phyloP scores from a whole-genome alignment of 2,888 invertebrate species.

The Agriopis marginaria region DNA sequence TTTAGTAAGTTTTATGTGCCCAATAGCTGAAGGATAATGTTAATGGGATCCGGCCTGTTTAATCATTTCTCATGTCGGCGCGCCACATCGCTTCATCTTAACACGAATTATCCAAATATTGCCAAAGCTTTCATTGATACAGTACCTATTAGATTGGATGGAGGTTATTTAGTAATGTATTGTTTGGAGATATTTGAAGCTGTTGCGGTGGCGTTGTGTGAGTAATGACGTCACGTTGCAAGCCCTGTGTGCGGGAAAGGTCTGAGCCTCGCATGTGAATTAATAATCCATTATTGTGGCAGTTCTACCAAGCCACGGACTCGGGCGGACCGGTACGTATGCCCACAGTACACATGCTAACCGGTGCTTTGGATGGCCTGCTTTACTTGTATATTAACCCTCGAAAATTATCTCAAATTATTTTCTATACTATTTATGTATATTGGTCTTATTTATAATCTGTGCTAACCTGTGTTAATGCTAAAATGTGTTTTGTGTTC shows the following conservation, averaged over 20 bases:
- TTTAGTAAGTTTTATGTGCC: neutral
- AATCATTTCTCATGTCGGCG: neutral
- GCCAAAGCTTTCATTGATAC: neutral
- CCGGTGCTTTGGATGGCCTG: constrained; percentile 27
- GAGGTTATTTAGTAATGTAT: neutral
- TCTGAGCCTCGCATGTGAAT: constrained; percentile 70
- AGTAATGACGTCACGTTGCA: constrained; percentile 40
- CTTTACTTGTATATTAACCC: constrained; percentile 23
- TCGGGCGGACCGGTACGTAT: constrained; percentile 80
- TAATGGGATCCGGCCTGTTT: constrained; percentile 2
- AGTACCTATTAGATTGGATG: neutral
- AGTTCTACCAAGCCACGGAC: constrained; percentile 86
- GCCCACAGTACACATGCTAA: constrained; percentile 53
- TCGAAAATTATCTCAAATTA: constrained; percentile 3
- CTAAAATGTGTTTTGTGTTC: no score
- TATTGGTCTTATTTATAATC: no score
- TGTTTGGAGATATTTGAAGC: neutral
- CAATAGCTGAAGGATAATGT: constrained; percentile 14
- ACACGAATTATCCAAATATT: neutral
- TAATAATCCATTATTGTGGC: constrained; percentile 82
- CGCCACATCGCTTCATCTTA: constrained; percentile 4
- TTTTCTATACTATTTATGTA: no score
- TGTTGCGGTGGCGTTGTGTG: neutral
- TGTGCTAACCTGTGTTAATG: no score
- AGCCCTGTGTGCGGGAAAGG: constrained; percentile 44